Percentiles rank a stretch among this genome's conserved stretches.
Conservation (phyloP, 2,888 invertebrate genomes). For the Odiellus spinosus region DNA sequence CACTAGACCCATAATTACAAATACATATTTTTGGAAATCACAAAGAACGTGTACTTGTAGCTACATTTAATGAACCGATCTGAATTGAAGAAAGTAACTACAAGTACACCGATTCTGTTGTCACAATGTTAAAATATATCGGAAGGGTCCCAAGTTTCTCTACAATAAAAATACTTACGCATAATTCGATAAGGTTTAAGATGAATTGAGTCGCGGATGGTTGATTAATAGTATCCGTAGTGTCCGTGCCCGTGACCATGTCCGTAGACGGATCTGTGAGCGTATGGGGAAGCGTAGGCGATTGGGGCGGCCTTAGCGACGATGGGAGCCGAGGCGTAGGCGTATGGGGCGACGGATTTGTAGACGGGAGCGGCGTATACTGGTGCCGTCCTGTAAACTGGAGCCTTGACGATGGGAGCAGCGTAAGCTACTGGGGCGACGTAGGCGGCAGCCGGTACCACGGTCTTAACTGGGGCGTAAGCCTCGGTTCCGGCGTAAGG, state of each 20-base stretch:
- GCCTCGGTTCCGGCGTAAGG: conserved; percentile 9
- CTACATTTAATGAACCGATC: no score
- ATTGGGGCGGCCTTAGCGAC: conserved; percentile 6
- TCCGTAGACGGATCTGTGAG: background rate
- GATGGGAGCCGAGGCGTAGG: conserved; percentile 1
- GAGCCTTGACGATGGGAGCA: conserved; percentile 3
- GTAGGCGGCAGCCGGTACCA: conserved; percentile 6
- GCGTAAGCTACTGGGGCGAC: conserved; percentile 6
- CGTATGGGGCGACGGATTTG: conserved; percentile 4
- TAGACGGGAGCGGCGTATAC: conserved; percentile 4
- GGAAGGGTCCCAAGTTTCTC: no score
- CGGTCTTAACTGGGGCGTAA: conserved; percentile 7
- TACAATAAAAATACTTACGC: no score
- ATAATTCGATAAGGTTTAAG: no score
- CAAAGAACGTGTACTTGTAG: no score
- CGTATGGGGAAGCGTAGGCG: background rate
- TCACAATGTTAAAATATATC: no score
- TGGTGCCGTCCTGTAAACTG: background rate
- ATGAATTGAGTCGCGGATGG: no score
- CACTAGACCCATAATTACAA: no score
- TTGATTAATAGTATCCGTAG: conserved; percentile 1
- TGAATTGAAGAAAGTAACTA: no score
- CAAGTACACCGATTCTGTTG: no score
- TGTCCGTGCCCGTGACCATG: conserved; percentile 9
- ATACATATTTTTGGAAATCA: no score